phyloP scores from a whole-genome alignment of 2,797 vertebrate species.

The Prunella strophiata region DNA sequence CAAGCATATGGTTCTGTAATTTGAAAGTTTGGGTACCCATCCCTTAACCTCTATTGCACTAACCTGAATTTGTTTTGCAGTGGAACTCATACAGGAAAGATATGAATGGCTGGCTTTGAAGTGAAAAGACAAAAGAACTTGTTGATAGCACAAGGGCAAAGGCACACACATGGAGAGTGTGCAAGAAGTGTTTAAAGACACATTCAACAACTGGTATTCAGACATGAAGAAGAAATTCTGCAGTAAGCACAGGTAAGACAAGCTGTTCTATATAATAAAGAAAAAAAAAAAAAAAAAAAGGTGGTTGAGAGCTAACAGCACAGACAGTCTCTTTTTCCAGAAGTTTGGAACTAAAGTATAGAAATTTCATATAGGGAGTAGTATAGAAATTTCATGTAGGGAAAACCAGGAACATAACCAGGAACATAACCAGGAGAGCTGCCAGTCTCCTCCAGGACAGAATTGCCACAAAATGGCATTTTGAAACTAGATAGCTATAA shows the following conservation, averaged over 20 bases:
- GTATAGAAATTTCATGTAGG: not conserved
- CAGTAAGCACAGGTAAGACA: not conserved
- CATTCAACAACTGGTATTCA: not conserved
- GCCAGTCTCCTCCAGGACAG: not conserved
- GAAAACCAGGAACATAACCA: not conserved
- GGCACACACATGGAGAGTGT: not conserved
- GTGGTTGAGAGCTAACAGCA: not conserved
- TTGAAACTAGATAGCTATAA: not conserved
- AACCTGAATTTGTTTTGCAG: not conserved
- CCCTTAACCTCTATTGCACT: not conserved
- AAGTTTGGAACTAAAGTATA: not conserved
- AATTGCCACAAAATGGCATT: not conserved
- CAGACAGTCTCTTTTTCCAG: not conserved
- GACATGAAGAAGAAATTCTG: not conserved
- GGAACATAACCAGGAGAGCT: not conserved
- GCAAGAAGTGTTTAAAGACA: not conserved
- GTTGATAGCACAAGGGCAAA: not conserved
- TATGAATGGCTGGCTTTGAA: not conserved
- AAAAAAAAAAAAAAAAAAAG: not conserved
- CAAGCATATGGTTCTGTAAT: not conserved
- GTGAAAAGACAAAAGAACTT: not conserved
- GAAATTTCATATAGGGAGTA: not conserved
- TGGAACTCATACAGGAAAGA: not conserved
- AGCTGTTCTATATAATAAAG: not conserved
- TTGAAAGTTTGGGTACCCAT: not conserved